Percentiles rank a stretch among this genome's conserved stretches.
Conservation (phyloP, 2,888 invertebrate species). For the Lasioglossum lativentre region DNA sequence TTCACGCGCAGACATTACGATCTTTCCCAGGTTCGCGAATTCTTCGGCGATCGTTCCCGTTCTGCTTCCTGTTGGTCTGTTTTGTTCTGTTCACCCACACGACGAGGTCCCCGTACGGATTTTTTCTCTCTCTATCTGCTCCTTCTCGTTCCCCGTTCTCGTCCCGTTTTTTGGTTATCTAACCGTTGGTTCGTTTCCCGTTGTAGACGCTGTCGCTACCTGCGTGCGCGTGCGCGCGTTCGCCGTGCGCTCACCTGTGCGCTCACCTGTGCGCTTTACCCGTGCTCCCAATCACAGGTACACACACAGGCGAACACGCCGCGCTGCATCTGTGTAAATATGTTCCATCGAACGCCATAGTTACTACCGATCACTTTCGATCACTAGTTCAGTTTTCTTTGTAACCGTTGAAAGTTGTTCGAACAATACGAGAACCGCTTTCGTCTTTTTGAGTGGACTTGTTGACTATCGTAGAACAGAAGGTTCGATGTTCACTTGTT, state of each 20-base stretch:
- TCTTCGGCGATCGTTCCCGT: not conserved
- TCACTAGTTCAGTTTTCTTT: slow-evolving; percentile 40
- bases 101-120: not conserved
- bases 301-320: slow-evolving; percentile 1
- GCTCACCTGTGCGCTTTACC: not conserved
- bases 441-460: slow-evolving; percentile 62
- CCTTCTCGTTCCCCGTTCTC: not conserved
- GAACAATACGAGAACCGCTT: slow-evolving; percentile 51
- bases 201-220: slow-evolving; percentile 40
- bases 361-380: slow-evolving; percentile 46
- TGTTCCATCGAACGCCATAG: slow-evolving; percentile 24
- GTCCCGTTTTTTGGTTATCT: not conserved
- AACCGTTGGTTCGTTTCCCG: slow-evolving; percentile 38
- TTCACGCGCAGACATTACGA: not conserved
- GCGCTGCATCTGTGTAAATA: slow-evolving; percentile 8
- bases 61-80: not conserved
- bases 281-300: not conserved
- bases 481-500: slow-evolving; percentile 68
- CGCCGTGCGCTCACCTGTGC: slow-evolving; percentile 1
- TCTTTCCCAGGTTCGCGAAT: not conserved
- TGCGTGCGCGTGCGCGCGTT: slow-evolving; percentile 25
- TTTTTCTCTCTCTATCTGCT: not conserved
- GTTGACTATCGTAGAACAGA: slow-evolving; percentile 68
- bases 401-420: slow-evolving; percentile 38
- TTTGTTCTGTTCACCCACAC: not conserved